Evolutionary conservation across 2,888 invertebrate species (phyloP).

Genomic region (Thymelicus lineola): DNA sequence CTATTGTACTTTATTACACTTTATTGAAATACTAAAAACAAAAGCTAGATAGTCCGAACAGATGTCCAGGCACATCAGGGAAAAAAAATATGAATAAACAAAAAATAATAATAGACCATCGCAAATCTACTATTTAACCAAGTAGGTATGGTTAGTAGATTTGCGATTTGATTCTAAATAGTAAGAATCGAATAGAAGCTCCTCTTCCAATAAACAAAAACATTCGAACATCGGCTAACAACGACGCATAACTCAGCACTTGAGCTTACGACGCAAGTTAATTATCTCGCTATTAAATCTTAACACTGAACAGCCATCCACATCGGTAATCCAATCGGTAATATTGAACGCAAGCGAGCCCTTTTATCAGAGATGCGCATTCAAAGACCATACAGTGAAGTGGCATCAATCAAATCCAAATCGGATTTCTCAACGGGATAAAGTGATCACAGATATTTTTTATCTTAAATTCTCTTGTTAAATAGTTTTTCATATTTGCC

Average conservation of each 20-base stretch:
- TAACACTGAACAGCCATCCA: slow-evolving; percentile 31
- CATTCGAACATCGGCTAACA: not conserved
- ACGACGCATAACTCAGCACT: not conserved
- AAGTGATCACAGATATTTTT: slow-evolving; percentile 3
- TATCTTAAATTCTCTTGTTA: not conserved
- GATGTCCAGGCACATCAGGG: no score
- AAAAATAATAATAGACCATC: no score
- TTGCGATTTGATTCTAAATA: no score
- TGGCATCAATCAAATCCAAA: slow-evolving; percentile 32
- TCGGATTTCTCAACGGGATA: slow-evolving; percentile 25
- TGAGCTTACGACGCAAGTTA: slow-evolving; percentile 24
- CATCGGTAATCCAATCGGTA: slow-evolving; percentile 21
- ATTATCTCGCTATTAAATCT: slow-evolving; percentile 27
- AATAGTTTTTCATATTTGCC: not conserved
- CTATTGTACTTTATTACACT: no score
- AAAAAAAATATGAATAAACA: no score
- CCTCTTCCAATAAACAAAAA: not conserved
- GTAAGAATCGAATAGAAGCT: not conserved
- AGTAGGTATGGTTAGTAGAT: no score
- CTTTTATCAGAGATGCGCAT: slow-evolving; percentile 13
- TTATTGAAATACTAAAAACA: no score
- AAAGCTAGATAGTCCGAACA: no score
- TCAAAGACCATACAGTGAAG: slow-evolving; percentile 15
- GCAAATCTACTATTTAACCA: no score
- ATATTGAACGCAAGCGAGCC: slow-evolving; percentile 26